A percentile compares a stretch with the other conserved stretches of the same genome.
These are phyloP conservation scores for Cyanoramphus novaezelandiae DNA, from an alignment of 2,113 vertebrate species.

Conservation along the genomic window DNA sequence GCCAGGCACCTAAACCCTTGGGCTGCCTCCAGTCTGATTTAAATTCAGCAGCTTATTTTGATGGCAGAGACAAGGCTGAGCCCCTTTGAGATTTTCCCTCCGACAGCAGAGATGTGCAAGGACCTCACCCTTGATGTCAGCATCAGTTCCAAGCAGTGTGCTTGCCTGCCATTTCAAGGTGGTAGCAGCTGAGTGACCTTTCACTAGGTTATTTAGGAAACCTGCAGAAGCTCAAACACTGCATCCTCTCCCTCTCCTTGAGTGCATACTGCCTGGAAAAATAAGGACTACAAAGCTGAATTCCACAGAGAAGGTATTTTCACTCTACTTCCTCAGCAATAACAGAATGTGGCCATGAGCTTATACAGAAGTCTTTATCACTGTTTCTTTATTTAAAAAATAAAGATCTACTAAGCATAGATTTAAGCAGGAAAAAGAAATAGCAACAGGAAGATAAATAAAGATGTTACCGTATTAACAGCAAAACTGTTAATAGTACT, in stretches of 20 bases:
- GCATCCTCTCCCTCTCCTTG: background rate
- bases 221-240: background rate
- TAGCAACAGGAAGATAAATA: background rate
- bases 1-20: background rate
- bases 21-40: background rate
- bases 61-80: background rate
- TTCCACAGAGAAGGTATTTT: background rate
- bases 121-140: background rate
- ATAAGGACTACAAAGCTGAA: background rate
- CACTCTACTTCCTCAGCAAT: background rate
- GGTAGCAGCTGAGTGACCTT: background rate
- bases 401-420: background rate
- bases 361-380: background rate
- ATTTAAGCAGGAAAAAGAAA: background rate
- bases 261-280: background rate
- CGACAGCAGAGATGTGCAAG: background rate
- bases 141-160: background rate
- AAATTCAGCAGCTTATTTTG: background rate
- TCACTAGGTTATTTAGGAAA: background rate
- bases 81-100: background rate
- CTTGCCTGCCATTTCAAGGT: background rate
- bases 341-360: background rate
- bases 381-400: background rate
- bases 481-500: rapidly evolving
- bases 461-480: background rate